Conservation (phyloP, 2,113 vertebrate genomes). For the Lonchura striata region DNA sequence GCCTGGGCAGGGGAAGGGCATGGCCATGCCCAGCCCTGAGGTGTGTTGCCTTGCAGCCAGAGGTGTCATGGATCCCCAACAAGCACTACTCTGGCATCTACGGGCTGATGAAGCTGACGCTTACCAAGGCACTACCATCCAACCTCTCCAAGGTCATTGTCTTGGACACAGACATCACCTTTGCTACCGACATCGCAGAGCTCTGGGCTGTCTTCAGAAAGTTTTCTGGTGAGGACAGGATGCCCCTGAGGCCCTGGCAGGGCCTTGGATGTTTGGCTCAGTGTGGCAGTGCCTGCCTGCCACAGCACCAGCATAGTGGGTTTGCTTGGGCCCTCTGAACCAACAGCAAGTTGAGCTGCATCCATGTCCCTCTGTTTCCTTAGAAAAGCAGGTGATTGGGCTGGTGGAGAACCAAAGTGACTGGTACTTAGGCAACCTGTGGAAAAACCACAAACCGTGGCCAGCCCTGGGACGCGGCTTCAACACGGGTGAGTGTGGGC, state of each 20-base stretch:
- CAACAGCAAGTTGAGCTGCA: background rate
- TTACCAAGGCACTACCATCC: conserved; percentile 85
- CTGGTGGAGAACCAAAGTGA: conserved; percentile 97
- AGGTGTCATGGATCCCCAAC: conserved; percentile 96
- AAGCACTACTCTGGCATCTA: conserved; percentile 98
- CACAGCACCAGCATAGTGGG: background rate
- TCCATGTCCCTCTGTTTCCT: background rate
- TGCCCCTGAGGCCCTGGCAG: background rate
- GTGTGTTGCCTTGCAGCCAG: conserved; percentile 71
- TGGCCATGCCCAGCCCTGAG: background rate
- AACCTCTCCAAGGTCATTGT: conserved; percentile 92
- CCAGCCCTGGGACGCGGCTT: conserved; percentile 93
- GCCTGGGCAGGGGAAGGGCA: accelerated
- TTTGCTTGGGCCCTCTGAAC: background rate
- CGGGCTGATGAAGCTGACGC: conserved; percentile 93
- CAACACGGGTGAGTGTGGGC: conserved; percentile 86
- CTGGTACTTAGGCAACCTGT: conserved; percentile 94
- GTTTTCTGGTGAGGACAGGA: conserved; percentile 84
- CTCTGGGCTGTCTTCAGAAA: conserved; percentile 93
- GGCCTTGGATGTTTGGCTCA: background rate
- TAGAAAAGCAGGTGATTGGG: conserved; percentile 92
- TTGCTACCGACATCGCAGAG: conserved; percentile 93
- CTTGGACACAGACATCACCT: conserved; percentile 96
- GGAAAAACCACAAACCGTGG: conserved; percentile 97
- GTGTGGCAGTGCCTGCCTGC: background rate